phyloP scores from a whole-genome alignment of 2,797 vertebrate species.

The Agapornis canus region DNA sequence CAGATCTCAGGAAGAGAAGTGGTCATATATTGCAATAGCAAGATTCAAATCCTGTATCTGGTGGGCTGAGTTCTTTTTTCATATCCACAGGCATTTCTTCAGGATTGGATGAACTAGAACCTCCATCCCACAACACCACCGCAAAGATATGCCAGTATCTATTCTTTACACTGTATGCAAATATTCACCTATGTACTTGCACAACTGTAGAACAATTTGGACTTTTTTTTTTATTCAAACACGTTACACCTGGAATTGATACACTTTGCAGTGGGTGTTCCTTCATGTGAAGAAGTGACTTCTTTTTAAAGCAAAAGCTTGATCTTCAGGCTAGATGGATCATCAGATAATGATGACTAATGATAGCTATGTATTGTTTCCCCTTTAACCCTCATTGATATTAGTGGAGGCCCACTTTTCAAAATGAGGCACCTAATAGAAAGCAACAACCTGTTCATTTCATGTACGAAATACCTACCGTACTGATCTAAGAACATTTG shows the following conservation, averaged over 20 bases:
- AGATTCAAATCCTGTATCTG: not conserved
- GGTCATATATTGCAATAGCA: not conserved
- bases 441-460: not conserved
- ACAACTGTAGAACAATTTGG: not conserved
- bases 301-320: constrained; percentile 3
- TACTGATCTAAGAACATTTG: not conserved
- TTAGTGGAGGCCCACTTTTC: not conserved
- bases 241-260: not conserved
- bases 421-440: not conserved
- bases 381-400: not conserved
- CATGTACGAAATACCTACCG: not conserved
- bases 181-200: not conserved
- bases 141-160: not conserved
- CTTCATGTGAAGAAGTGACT: not conserved
- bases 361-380: not conserved
- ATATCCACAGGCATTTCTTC: not conserved
- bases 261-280: not conserved
- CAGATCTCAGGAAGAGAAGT: not conserved
- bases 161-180: not conserved
- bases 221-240: not conserved
- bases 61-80: not conserved
- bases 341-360: not conserved
- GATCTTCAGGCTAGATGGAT: not conserved
- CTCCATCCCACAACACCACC: not conserved
- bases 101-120: not conserved